Evolutionary conservation across 2,888 invertebrate species (phyloP), one percentile per base, ranked within the genome.

Genomic region (Spisula solida): DNA sequence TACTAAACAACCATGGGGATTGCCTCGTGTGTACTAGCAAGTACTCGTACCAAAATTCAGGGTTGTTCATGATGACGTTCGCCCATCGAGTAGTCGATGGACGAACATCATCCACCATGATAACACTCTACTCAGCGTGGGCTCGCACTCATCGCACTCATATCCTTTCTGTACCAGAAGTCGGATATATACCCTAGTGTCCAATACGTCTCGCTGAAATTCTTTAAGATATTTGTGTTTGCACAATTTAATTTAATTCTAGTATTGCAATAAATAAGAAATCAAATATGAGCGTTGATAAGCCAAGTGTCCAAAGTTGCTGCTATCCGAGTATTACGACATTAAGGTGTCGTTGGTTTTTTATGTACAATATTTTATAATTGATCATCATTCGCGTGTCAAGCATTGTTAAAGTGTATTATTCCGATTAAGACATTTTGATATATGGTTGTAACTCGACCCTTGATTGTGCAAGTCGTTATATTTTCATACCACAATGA

Each of bases 341-440:
- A n/a, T 66, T 34, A 34, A 31, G 29, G 16, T 14, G 34, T 16
- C 41, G 0, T 34, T 78, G 1, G 0, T 10, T 18, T 78, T 18
- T 78, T n/a, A 78, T 80, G 47, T 78, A 47, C 4, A 48, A 47
- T 79, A n/a, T 41, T 41, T 48, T 80, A 18, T 48, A 20, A 47
- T n/a, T 80, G 80, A 47, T 25, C 51, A 25, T 47, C 20, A 80
- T 5, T 47, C 14, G 14, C 34, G 34, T 34, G 31, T 34, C 18
- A 75, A 14, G 14, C 75, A 75, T 75, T 75, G 75, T 34, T 75
- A 75, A 5, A 75, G 29, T 34, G 6, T 16, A 75, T 34, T 75
- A 75, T 75, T 75, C 34, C 31, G 34, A 75, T 31, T 75, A 31
- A 75, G 75, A 75, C 75, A 75, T 75, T 31, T 75, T 75, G 75